These are phyloP conservation scores for Monochamus alternatus DNA, from an alignment of 2,888 invertebrate genomes.

Conservation along the genomic window DNA sequence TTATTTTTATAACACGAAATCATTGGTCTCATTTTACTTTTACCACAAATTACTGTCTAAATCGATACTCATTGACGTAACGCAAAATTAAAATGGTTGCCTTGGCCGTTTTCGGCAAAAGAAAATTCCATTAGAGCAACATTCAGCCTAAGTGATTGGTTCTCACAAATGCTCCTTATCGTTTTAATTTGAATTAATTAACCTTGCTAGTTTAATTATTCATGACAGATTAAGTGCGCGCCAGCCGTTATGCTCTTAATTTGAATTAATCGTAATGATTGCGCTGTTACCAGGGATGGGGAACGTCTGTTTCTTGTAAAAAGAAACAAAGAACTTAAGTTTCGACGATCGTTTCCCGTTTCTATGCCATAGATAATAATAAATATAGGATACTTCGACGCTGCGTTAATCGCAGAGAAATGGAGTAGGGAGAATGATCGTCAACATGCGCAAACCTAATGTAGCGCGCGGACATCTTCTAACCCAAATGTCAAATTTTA, in stretches of 20 bases:
- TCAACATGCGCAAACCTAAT: no score
- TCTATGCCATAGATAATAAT: no score
- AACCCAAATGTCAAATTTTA: no score
- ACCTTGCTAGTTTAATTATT: constrained; percentile 9
- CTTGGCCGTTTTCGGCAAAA: not conserved
- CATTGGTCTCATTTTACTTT: not conserved
- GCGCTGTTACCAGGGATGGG: no score
- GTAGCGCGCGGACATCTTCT: no score
- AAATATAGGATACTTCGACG: no score
- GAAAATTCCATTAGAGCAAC: constrained; percentile 7
- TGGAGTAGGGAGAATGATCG: no score
- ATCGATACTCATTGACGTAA: constrained; percentile 5
- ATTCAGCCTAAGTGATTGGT: not conserved
- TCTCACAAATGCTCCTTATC: not conserved
- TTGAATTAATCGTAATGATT: constrained; percentile 3
- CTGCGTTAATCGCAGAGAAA: no score
- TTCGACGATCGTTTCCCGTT: no score
- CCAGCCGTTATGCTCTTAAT: not conserved
- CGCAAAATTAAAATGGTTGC: constrained; percentile 1
- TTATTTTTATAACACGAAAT: not conserved
- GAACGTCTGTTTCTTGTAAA: no score
- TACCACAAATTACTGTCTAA: constrained; percentile 1
- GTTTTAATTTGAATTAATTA: constrained; percentile 12
- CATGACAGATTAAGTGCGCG: not conserved
- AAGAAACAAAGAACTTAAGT: no score